phyloP scores from a whole-genome alignment of 2,888 invertebrate genomes.

The Caenorhabditis panamensis region DNA sequence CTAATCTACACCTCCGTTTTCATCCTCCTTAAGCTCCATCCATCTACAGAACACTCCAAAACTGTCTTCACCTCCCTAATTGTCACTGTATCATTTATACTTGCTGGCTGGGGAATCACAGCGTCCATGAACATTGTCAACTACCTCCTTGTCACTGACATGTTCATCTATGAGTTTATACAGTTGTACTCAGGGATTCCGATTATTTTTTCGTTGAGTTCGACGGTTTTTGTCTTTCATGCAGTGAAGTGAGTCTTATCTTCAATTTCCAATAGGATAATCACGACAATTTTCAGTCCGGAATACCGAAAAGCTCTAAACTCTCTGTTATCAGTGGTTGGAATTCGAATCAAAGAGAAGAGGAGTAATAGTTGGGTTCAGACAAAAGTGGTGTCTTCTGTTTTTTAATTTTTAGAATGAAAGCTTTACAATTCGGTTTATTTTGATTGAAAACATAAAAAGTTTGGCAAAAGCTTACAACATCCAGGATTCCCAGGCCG shows the following conservation, averaged over 20 bases:
- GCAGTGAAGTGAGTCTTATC: not conserved
- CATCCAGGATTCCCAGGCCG: too few relatives aligned
- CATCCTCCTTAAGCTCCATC: not conserved
- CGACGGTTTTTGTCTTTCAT: not conserved
- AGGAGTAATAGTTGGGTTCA: not conserved
- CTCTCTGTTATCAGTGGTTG: not conserved
- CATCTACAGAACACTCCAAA: not conserved
- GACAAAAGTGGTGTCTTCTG: not conserved
- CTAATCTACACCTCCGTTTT: not conserved
- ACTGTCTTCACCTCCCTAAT: slow-evolving; percentile 1
- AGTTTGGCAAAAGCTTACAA: too few relatives aligned
- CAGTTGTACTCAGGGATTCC: not conserved
- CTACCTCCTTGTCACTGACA: not conserved
- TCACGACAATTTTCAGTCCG: not conserved
- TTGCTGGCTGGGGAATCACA: not conserved
- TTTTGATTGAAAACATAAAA: too few relatives aligned
- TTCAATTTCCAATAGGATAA: not conserved
- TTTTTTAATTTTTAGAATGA: not conserved
- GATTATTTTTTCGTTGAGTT: not conserved
- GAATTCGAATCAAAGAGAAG: not conserved
- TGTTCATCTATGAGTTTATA: not conserved
- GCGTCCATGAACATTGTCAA: not conserved
- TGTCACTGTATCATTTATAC: not conserved
- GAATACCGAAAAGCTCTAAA: not conserved
- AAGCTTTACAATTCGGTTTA: too few relatives aligned